Conservation (phyloP, 1,140 invertebrate species). For the Hyles vespertilio region DNA sequence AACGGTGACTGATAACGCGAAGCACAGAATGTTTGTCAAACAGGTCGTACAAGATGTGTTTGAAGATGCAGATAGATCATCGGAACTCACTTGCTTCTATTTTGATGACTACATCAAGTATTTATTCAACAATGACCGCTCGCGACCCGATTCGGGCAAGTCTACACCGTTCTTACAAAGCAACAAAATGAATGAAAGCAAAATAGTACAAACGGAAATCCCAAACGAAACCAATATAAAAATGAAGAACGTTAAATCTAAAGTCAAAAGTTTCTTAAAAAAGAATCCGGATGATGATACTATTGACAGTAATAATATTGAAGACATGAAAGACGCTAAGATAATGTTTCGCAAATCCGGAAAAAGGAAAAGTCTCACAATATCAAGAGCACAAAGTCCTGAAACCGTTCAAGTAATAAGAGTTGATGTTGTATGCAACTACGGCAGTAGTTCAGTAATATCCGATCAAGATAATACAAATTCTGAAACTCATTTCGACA, state of each 20-base stretch:
- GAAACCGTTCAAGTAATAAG: conserved; percentile 70
- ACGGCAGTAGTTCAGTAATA: conserved; percentile 37
- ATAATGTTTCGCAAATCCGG: conserved; percentile 55
- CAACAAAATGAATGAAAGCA: conserved; percentile 9
- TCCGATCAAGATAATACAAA: conserved; percentile 43
- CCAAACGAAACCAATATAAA: conserved; percentile 25
- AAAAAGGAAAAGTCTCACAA: conserved; percentile 67
- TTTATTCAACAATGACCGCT: conserved; percentile 39
- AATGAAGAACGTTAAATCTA: conserved; percentile 18
- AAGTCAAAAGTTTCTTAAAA: conserved; percentile 21
- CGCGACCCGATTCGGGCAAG: conserved; percentile 42
- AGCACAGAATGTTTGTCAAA: conserved; percentile 65
- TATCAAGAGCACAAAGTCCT: conserved; percentile 63
- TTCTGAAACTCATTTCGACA: conserved; percentile 11
- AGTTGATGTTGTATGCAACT: conserved; percentile 66
- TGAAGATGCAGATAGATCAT: conserved; percentile 32
- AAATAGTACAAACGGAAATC: conserved; percentile 31
- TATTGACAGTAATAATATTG: conserved; percentile 15
- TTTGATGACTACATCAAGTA: conserved; percentile 63
- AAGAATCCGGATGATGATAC: conserved; percentile 8
- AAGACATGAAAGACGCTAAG: conserved; percentile 37
- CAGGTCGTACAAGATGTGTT: conserved; percentile 45
- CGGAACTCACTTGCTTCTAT: conserved; percentile 48
- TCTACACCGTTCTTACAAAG: conserved; percentile 39
- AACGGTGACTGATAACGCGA: conserved; percentile 31